Evolutionary conservation across 2,888 invertebrate genomes (phyloP).

Genomic region (Eumerus sabulonum): DNA sequence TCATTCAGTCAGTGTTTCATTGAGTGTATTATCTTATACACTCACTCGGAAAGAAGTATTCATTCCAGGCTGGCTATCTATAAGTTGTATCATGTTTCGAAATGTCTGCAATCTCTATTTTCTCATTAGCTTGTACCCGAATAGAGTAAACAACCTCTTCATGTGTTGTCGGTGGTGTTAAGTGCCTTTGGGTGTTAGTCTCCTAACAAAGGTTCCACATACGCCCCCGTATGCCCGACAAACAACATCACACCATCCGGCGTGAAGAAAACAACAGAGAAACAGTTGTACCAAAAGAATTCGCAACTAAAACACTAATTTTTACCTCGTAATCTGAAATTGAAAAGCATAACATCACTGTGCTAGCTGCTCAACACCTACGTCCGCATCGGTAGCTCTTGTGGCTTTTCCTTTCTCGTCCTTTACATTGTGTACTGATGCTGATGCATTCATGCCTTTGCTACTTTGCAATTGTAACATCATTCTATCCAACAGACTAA

Average conservation of each 20-base stretch:
- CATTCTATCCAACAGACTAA: conserved; percentile 65
- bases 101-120: conserved; percentile 4
- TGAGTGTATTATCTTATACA: conserved; percentile 10
- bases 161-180: neutral
- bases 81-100: conserved; percentile 19
- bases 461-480: conserved; percentile 60
- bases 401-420: conserved; percentile 12
- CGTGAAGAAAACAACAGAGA: neutral
- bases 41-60: neutral
- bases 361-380: conserved; percentile 59
- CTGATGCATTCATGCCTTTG: conserved; percentile 23
- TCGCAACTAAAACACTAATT: neutral
- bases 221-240: neutral
- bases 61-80: conserved; percentile 32
- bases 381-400: conserved; percentile 52
- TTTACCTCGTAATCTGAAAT: neutral
- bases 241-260: neutral
- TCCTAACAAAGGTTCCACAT: neutral
- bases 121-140: too few relatives aligned
- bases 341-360: conserved; percentile 33
- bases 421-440: conserved; percentile 15
- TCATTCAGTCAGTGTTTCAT: conserved; percentile 59
- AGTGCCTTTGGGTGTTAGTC: conserved; percentile 14
- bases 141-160: too few relatives aligned
- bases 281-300: conserved; percentile 5